Conservation (phyloP, 2,113 vertebrate genomes). For the Embiotoca jacksoni region DNA sequence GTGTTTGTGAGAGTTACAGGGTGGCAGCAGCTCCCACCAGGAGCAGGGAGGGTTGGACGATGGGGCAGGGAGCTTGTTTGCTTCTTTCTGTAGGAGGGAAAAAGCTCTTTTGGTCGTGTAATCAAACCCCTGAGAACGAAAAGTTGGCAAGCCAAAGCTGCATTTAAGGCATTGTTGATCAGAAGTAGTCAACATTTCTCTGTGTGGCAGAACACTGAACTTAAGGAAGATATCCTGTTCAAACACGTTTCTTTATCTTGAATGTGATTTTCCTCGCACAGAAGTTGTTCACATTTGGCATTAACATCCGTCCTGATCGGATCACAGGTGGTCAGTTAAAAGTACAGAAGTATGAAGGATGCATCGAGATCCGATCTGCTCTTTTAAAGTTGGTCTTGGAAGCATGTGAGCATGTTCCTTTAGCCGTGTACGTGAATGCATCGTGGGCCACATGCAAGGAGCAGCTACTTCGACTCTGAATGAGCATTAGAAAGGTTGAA, state of each 20-base stretch:
- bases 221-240: not conserved
- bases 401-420: no score
- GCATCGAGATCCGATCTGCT: no score
- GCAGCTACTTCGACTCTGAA: no score
- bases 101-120: conserved; percentile 74
- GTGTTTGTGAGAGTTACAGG: conserved; percentile 58
- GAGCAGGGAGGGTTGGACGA: conserved; percentile 66
- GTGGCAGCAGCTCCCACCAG: conserved; percentile 73
- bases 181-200: conserved; percentile 21
- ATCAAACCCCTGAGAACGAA: conserved; percentile 81
- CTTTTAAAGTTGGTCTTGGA: no score
- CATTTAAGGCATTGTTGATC: conserved; percentile 36
- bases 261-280: not conserved
- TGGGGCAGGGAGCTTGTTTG: conserved; percentile 65
- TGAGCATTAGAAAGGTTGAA: no score
- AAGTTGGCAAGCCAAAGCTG: conserved; percentile 46
- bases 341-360: no score
- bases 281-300: not conserved
- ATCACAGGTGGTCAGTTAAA: no score
- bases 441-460: no score
- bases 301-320: no score
- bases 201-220: not conserved
- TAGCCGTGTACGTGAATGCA: no score
- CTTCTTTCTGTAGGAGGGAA: conserved; percentile 66
- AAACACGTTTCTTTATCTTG: not conserved